Evolutionary conservation across 2,113 vertebrate genomes (phyloP), one percentile per base, ranked within the genome.

Genomic region (Leptocoma aspasia): DNA sequence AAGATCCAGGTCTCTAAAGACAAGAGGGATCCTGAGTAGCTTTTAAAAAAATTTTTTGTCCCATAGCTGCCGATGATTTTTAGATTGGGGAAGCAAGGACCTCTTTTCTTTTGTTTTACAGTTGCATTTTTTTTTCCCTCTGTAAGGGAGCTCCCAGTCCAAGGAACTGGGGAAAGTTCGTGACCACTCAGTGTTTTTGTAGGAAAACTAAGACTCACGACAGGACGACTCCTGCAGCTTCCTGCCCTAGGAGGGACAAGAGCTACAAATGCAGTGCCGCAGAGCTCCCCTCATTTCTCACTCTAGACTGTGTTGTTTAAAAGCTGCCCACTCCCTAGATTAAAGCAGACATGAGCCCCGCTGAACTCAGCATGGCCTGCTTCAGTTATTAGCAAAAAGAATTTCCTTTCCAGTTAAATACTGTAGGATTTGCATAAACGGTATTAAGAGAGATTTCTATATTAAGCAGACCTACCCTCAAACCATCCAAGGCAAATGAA

Each of bases 221-320:
- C 98, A 98, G 97, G 82, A 97, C 92, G 98, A 98, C 98, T 98
- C 98, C 98, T 98, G 98, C 98, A 97, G 98, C 97, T 98, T 99
- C 99, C 98, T 98, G 98, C 98, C 98, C 98, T 97, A 97, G 98
- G 96, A 97, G 98, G 98, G 96, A 97, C 97, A 96, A 96, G 95
- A 96, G 93, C 95, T 94, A 70, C 84, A 91, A 84, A 87, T 70
- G 94, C 92, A 79, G 83, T 2, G 75, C 95, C 1, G 60, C 95
- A 66, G 91, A 96, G 68, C 86, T 95, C 91, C 95, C 97, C 89
- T 97, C 95, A 94, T 97, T 97, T 97, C 96, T 96, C 95, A 96
- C 96, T 94, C 75, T 13, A 92, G 82, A 80, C 93, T 86, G 69
- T 54, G 92, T 91, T 97, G 95, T 96, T 97, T 96, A 95, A 97